Evolutionary conservation across 1,140 invertebrate genomes (phyloP), one percentile per base, ranked within the genome.

Genomic region (Musca domestica): DNA sequence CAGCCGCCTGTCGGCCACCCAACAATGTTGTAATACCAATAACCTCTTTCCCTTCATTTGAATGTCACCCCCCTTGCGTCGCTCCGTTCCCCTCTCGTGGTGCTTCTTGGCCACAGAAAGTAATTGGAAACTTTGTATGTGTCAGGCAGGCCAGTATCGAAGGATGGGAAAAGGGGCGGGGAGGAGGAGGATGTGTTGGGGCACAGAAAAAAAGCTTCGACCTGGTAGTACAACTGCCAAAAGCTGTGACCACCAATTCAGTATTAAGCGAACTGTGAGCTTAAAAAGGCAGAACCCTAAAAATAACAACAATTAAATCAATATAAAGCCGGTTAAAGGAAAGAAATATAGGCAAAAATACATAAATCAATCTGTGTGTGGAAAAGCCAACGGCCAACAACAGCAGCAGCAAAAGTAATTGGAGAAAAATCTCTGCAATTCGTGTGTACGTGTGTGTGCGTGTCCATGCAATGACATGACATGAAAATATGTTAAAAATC

Each of bases 251-350:
- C n/a, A 41, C 15, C 30, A 41, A 34, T 61, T 68, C 46, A 68
- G 67, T 68, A 68, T 61, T 68, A 68, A 68, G 67, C 67, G 67
- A 68, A 68, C 67, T 68, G 67, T 68, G 67, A 68, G 67, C 67
- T 68, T 63, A 68, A 46, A 68, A 63, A 63, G 67, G 56, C 56
- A 61, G 56, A 61, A 61, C 27, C 56, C 56, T 19, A 34, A 61
- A 61, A 61, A 23, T 34, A 19, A 61, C 17, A 61, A 61, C 25
- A n/a, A 41, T 7, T 23, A 14, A 58, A 58, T 27, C 25, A 61
- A 41, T 61, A 19, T 61, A 61, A 64, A 68, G 67, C 61, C 58
- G 61, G 67, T 64, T 51, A 61, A 61, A 41, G 25, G 46, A 63
- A 58, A 30, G 23, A 34, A 68, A 23, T 15, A 12, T 41, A 41